Conservation (phyloP, 2,113 vertebrate genomes). For the Canis aureus region DNA sequence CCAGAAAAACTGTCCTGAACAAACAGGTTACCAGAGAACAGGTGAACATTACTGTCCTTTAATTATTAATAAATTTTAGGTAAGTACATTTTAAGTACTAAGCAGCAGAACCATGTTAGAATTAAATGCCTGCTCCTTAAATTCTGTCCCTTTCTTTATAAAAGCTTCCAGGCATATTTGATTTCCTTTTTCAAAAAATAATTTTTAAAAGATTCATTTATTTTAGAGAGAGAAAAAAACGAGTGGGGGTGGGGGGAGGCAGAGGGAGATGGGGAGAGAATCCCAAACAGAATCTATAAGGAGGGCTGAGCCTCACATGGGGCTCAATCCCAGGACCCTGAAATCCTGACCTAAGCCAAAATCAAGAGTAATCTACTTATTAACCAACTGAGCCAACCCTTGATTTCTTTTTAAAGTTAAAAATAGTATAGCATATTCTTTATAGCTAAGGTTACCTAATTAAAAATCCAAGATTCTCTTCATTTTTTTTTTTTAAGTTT, state of each 20-base stretch:
- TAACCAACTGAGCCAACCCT: background rate
- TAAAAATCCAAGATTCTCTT: background rate
- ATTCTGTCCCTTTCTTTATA: slow-evolving; percentile 5
- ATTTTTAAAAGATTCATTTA: background rate
- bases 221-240: background rate
- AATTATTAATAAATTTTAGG: slow-evolving; percentile 13
- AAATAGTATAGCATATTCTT: background rate
- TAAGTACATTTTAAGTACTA: background rate
- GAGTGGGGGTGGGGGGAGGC: background rate
- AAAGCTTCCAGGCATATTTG: background rate
- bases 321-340: background rate
- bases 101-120: background rate
- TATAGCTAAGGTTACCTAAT: background rate
- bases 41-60: background rate
- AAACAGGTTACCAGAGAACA: background rate
- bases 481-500: too few species aligned
- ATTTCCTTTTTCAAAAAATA: background rate
- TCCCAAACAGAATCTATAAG: background rate
- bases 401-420: slow-evolving; percentile 41
- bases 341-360: background rate
- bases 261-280: background rate
- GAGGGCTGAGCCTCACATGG: background rate
- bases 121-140: slow-evolving; percentile 26
- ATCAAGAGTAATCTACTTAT: background rate
- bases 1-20: background rate